Conservation (phyloP, 2,113 vertebrate genomes). For the Cervus canadensis region DNA sequence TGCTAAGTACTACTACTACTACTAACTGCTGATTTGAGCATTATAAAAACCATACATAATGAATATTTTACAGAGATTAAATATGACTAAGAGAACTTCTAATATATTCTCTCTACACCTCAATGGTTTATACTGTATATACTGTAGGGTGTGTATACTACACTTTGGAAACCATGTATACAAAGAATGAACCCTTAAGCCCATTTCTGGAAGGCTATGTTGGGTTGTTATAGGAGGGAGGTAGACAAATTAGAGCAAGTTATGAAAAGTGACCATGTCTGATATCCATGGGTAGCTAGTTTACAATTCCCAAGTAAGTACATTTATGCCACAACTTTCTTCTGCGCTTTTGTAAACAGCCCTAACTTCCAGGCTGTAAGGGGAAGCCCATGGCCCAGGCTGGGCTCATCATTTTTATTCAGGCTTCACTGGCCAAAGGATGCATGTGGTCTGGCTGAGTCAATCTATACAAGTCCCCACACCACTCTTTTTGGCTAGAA, state of each 20-base stretch:
- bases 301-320: neutral
- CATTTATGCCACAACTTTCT: neutral
- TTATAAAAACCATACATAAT: constrained; percentile 7
- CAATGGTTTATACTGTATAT: neutral
- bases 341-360: neutral
- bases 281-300: neutral
- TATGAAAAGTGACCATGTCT: neutral
- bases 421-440: neutral
- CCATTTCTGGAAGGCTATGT: neutral
- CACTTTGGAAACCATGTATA: neutral
- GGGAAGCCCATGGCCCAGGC: neutral
- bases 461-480: neutral
- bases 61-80: constrained; percentile 47
- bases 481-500: neutral
- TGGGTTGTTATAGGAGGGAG: neutral
- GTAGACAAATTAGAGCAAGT: neutral
- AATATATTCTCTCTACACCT: neutral
- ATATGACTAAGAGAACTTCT: constrained; percentile 31
- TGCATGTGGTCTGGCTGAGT: too few relatives aligned
- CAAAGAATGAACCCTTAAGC: neutral
- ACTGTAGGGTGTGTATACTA: neutral
- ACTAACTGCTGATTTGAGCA: constrained; percentile 25
- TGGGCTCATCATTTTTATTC: neutral
- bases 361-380: neutral
- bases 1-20: neutral